Conservation (phyloP, 2,113 vertebrate species). For the Edolisoma coerulescens region DNA sequence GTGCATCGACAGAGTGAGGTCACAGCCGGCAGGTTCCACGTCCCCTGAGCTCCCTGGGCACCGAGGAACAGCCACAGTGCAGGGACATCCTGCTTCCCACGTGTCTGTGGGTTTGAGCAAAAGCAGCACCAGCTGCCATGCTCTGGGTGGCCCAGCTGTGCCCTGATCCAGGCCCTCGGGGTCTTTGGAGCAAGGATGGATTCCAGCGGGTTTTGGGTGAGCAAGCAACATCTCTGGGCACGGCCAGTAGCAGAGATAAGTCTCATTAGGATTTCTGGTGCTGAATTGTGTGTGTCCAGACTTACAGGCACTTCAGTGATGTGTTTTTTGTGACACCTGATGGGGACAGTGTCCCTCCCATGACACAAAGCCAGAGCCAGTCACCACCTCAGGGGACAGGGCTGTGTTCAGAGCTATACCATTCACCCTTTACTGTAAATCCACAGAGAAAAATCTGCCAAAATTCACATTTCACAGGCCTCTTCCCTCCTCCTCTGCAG, state of each 20-base stretch:
- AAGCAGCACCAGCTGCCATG: background rate
- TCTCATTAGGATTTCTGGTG: background rate
- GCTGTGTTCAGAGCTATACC: background rate
- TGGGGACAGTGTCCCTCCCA: fast-evolving
- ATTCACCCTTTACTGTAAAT: background rate
- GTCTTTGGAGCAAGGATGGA: background rate
- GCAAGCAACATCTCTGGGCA: background rate
- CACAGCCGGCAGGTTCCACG: background rate
- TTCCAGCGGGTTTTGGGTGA: background rate
- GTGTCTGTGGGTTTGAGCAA: background rate
- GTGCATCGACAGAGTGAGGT: fast-evolving
- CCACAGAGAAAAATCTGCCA: background rate
- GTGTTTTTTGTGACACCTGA: background rate
- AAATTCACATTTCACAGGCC: background rate
- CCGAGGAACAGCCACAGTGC: fast-evolving
- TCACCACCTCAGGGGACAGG: background rate
- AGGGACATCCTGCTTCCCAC: background rate
- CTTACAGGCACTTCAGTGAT: background rate
- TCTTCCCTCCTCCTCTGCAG: background rate
- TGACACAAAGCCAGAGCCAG: background rate
- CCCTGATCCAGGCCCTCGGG: background rate
- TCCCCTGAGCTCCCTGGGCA: background rate
- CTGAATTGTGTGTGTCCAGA: fast-evolving
- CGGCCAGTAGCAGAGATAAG: background rate
- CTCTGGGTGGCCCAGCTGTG: background rate